These are phyloP conservation scores for Colostygia pectinataria DNA, from an alignment of 2,888 invertebrate genomes.

Conservation along the genomic window DNA sequence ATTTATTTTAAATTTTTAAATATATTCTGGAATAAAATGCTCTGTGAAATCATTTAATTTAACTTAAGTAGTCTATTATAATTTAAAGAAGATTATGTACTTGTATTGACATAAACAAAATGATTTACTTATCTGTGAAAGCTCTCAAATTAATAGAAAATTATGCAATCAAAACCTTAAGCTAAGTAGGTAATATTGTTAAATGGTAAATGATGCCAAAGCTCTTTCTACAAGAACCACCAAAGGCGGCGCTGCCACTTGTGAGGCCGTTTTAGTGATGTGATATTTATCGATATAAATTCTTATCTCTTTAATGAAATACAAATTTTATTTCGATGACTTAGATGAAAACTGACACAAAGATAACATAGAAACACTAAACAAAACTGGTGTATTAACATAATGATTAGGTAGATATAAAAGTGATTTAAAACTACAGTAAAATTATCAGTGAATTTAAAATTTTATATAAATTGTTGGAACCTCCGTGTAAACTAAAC, in stretches of 20 bases:
- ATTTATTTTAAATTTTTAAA: too few relatives aligned
- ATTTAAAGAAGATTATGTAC: too few relatives aligned
- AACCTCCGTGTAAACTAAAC: too few relatives aligned
- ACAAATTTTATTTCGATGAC: conserved; percentile 29
- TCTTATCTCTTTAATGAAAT: conserved; percentile 29
- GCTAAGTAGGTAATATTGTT: conserved; percentile 6
- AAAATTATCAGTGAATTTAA: conserved; percentile 13
- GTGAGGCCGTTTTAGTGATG: conserved; percentile 56
- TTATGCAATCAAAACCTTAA: not conserved
- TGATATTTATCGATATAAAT: conserved; percentile 36
- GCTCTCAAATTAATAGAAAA: too few relatives aligned
- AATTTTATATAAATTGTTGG: too few relatives aligned
- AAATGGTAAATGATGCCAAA: conserved; percentile 10
- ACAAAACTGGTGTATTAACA: conserved; percentile 18
- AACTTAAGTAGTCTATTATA: too few relatives aligned
- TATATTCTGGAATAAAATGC: too few relatives aligned
- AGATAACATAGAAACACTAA: conserved; percentile 16
- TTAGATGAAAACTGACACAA: conserved; percentile 30
- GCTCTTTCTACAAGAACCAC: conserved; percentile 24
- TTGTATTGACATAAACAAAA: too few relatives aligned
- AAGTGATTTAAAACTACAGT: conserved; percentile 16
- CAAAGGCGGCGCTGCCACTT: conserved; percentile 48
- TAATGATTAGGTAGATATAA: conserved; percentile 14
- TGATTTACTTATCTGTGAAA: too few relatives aligned
- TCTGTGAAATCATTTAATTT: too few relatives aligned